Base-by-base conservation (phyloP, 2,888 invertebrate genomes). In the Lasioglossum vierecki region DNA sequence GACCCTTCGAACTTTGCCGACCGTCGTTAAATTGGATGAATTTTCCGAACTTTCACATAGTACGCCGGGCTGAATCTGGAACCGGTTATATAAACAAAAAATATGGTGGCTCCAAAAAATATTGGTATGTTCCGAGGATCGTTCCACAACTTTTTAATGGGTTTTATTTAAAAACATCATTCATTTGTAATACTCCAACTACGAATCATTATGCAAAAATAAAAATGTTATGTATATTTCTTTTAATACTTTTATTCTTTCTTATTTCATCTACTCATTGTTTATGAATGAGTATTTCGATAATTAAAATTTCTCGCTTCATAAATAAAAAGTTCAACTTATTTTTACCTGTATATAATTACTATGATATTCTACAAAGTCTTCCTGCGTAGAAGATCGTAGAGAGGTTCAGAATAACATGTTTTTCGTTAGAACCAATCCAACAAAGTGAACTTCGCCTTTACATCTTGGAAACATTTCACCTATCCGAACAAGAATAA, bases 1-100 rank as follows among this genome's bases (percentile, higher is more conserved):
- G 76, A 74, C 75, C 81, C 71, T 41, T 66, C 76, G 60, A 84
- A 79, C 85, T 84, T 84, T 72, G 46, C 86, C 79, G 66, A 72
- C 66, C 30, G 18, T 76, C 57, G 46, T 49, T 39, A 46, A 66
- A 84, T 82, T 78, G 79, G 39, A 63, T 44, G 30, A 82, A 86
- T 72, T 78, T 41, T 41, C 30, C 22, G 8, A 82, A 79, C 75
- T 72, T 72, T 74, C 63, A 18, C 49, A 63, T 22, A 46, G 39
- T 22, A n/a, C 57, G 70, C 18, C 57, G 15, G 35, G 35, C 35
- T 8, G 63, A 53, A 53, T 66, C 18, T 6, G 35, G 26, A 18
- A 13, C 39, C n/a, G 18, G n/a, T 11, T n/a, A 18, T 11, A 15
- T 41, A 35, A 30, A 35, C 57, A 26, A 30, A 30, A 11, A 26